Evolutionary conservation across 2,113 vertebrate genomes (phyloP), one percentile per base, ranked within the genome.

Genomic region (Merops nubicus): DNA sequence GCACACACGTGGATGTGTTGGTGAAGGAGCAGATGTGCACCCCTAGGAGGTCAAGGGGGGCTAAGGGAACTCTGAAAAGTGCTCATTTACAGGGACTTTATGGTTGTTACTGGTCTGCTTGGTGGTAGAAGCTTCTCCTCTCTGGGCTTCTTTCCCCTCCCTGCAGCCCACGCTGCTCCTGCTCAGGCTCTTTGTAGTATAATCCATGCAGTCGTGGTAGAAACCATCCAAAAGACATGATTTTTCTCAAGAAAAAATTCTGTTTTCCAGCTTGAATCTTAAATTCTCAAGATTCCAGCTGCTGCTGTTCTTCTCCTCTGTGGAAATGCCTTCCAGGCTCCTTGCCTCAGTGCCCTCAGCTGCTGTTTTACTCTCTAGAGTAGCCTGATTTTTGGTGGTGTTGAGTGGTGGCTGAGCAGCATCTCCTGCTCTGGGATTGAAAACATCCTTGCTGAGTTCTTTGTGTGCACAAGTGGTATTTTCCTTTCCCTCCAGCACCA

Each of bases 391-490:
- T 64, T 34, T 65, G 29, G 2, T 1, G 1, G 2, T 15, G 29
- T 4, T 64, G 56, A 69, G 1, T 3, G 3, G 2, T 5, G 51
- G 8, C 34, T 34, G 57, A 50, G 33, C 0, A 0, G 60, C 50
- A 8, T 4, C 42, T 73, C 28, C 45, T 42, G 15, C 2, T 50
- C 17, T 8, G 33, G 78, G 70, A 15, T 54, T 60, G 14, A 12
- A 76, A 86, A n/a, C 11, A 3, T 9, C 40, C 33, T 36, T 2
- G 8, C 17, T 25, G 29, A 54, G 56, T 40, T 82, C 22, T 43
- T 36, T 10, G 8, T 2, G 12, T 1, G 0, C 3, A 0, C 31
- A 25, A 9, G 45, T 25, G 28, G 6, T 12, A 2, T 57, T 73
- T 91, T 34, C 34, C 31, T 62, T 25, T 50, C 42, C 31, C 12